Evolutionary conservation across 1,140 invertebrate genomes (phyloP).

Genomic region (Zaprionus vittiger): DNA sequence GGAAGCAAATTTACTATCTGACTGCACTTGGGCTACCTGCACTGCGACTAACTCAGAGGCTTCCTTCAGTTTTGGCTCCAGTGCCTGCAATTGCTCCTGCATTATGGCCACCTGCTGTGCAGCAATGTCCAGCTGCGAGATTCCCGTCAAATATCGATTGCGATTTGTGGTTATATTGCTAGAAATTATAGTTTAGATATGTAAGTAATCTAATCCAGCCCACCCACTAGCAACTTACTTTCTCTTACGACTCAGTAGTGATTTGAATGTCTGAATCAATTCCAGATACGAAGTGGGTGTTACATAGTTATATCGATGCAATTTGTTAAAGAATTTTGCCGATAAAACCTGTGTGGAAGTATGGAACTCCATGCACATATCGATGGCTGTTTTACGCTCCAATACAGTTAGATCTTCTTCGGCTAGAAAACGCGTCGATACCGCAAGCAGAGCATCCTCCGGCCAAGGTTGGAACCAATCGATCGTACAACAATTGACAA

Average conservation of each 20-base stretch:
- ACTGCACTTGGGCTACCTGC: constrained; percentile 88
- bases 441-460: constrained; percentile 95
- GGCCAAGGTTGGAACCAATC: constrained; percentile 99
- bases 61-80: constrained; percentile 95
- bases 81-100: constrained; percentile 92
- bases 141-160: constrained; percentile 92
- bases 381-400: constrained; percentile 90
- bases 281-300: constrained; percentile 98
- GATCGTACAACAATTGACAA: constrained; percentile 98
- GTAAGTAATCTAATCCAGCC: not conserved
- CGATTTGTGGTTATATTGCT: constrained; percentile 86
- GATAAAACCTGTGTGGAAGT: constrained; percentile 92
- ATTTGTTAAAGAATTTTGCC: constrained; percentile 88
- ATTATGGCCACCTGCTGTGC: constrained; percentile 93
- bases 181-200: constrained; percentile 7
- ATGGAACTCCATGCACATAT: constrained; percentile 96
- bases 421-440: constrained; percentile 94
- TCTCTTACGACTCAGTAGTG: constrained; percentile 91
- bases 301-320: constrained; percentile 94
- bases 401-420: constrained; percentile 92
- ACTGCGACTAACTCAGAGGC: constrained; percentile 88
- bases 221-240: constrained; percentile 72
- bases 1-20: constrained; percentile 88
- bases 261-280: constrained; percentile 95
- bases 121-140: constrained; percentile 94